phyloP scores from a whole-genome alignment of 2,888 invertebrate genomes.

The Quadroppia sp. region DNA sequence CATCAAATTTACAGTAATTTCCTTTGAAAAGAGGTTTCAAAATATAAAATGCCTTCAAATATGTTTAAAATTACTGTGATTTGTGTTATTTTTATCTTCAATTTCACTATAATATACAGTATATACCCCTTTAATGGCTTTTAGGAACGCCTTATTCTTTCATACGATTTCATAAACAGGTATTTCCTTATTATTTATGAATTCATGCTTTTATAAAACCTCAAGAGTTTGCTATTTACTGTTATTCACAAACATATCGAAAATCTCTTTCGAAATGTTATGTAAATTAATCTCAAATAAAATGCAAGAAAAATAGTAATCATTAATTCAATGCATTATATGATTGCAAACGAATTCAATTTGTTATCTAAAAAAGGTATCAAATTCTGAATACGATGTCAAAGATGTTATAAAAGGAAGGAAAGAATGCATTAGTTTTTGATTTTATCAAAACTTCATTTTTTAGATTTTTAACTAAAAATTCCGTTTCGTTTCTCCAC shows the following conservation, averaged over 20 bases:
- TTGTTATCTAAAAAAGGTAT: not conserved
- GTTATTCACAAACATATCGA: not conserved
- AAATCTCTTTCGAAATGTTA: not conserved
- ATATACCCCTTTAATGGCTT: too few species aligned
- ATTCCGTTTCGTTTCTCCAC: not conserved
- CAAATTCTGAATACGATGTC: not conserved
- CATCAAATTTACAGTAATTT: too few species aligned
- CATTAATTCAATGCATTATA: not conserved
- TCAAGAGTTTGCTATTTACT: not conserved
- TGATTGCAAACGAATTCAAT: not conserved
- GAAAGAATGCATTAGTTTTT: slow-evolving; percentile 27
- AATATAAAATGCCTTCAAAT: too few species aligned
- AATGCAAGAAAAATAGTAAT: not conserved
- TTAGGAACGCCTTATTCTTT: too few species aligned
- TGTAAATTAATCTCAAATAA: slow-evolving; percentile 11
- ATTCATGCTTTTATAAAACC: not conserved
- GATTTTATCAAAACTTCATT: slow-evolving; percentile 36
- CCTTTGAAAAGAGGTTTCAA: too few species aligned
- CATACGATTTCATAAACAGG: too few species aligned
- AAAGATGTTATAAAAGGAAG: slow-evolving; percentile 8
- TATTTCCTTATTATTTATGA: not conserved
- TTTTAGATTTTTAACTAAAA: slow-evolving; percentile 17
- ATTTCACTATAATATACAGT: too few species aligned
- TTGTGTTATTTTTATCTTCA: too few species aligned
- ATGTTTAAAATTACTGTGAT: too few species aligned